Evolutionary conservation across 1,140 invertebrate species (phyloP).

Genomic region (Eupristina koningsbergeri): DNA sequence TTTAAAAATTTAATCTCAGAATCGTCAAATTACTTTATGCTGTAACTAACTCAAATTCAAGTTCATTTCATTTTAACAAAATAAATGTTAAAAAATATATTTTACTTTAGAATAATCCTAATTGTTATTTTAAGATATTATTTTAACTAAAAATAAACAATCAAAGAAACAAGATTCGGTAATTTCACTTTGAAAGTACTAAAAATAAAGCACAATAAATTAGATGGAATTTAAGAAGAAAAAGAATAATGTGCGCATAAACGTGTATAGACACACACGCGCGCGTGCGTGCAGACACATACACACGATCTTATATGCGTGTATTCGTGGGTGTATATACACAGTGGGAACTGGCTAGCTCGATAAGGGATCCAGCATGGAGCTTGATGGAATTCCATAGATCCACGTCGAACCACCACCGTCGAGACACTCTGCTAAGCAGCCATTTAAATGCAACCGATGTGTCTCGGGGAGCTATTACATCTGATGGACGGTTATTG

Average conservation of each 20-base stretch:
- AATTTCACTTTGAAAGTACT: not conserved
- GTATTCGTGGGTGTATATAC: not conserved
- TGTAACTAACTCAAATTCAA: too few relatives aligned
- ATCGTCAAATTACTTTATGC: too few relatives aligned
- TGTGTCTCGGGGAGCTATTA: constrained; percentile 75
- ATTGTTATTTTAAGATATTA: constrained; percentile 11
- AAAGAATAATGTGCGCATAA: not conserved
- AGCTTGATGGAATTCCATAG: constrained; percentile 75
- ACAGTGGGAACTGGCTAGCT: constrained; percentile 64
- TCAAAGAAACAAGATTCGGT: not conserved
- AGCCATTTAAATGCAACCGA: constrained; percentile 75
- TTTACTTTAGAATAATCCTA: too few relatives aligned
- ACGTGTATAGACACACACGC: too few relatives aligned
- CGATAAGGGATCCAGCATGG: constrained; percentile 71
- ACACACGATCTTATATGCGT: too few relatives aligned
- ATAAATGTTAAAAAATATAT: too few relatives aligned
- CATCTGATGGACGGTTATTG: constrained; percentile 75
- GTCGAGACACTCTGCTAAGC: constrained; percentile 74
- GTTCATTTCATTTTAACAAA: too few relatives aligned
- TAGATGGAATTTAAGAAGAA: not conserved
- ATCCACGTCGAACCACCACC: constrained; percentile 68
- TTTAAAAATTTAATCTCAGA: too few relatives aligned
- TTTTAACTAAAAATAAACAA: constrained; percentile 21
- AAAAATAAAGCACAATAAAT: constrained; percentile 5
- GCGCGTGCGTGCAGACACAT: too few relatives aligned